Evolutionary conservation across 2,888 invertebrate genomes (phyloP), one percentile per base, ranked within the genome.

Genomic region (Helobdella robusta): DNA sequence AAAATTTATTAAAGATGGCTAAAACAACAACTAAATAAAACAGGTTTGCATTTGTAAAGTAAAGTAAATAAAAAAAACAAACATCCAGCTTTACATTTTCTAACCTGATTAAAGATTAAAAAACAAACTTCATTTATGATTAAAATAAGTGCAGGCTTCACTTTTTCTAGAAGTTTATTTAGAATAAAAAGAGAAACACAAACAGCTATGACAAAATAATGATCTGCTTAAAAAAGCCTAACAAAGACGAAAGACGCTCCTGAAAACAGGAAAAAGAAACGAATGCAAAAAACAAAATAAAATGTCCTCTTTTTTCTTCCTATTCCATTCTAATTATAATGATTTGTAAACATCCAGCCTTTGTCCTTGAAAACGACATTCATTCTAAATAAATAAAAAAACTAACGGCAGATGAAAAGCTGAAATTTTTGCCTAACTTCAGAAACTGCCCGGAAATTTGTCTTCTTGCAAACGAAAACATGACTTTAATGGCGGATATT

Each of bases 351-450:
- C 56, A 4, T 32, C 56, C 44, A 15, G 44, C 44, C 11, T 11
- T n/a, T 15, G 44, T 15, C 11, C 11, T 40, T 40, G 11, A 11
- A 40, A 56, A 56, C 56, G 56, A 56, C 56, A 28, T 56, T 56
- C 30, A 56, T n/a, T n/a, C 5, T 1, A 30, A 28, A 25, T 56
- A 30, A 32, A 28, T 30, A 30, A 56, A 25, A 18, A 25, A 56
- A 56, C 28, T 30, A 56, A 28, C 56, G 25, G 56, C 25, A 56
- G 56, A 48, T 23, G 48, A 56, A 5, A 32, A 25, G 32, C 56
- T 56, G 56, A 56, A 28, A 56, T 28, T 56, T 30, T 28, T 56
- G 20, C 56, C 32, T n/a, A 56, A n/a, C 15, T 56, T 56, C 32
- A 28, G 30, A 28, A 56, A 30, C 23, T 56, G 56, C 18, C 25